phyloP scores from a whole-genome alignment of 1,140 invertebrate genomes.

The Scaptomyza hsui region DNA sequence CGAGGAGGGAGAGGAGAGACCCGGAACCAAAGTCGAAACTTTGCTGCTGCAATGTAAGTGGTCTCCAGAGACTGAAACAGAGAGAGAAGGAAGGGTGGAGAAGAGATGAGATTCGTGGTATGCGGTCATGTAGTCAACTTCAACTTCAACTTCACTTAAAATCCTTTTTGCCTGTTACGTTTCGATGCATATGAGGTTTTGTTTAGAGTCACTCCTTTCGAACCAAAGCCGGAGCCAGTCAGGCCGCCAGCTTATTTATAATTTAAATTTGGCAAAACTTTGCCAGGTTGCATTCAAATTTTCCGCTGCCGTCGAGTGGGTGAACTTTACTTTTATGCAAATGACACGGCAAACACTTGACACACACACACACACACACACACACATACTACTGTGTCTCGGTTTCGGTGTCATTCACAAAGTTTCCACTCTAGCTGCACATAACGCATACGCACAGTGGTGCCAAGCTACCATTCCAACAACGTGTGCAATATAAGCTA shows the following conservation, averaged over 20 bases:
- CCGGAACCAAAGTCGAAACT: conserved; percentile 56
- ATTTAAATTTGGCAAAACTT: conserved; percentile 81
- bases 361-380: conserved; percentile 1
- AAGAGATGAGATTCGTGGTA: conserved; percentile 27
- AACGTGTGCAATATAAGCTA: conserved; percentile 42
- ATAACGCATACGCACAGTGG: conserved; percentile 52
- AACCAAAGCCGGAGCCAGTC: conserved; percentile 11
- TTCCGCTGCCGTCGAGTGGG: conserved; percentile 71
- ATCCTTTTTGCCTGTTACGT: conserved; percentile 79
- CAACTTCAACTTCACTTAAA: conserved; percentile 83
- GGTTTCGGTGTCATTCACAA: conserved; percentile 75
- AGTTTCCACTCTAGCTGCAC: conserved; percentile 53
- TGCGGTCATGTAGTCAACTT: conserved; percentile 81
- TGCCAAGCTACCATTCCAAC: not conserved
- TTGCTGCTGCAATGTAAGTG: conserved; percentile 71
- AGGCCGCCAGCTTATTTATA: conserved; percentile 72
- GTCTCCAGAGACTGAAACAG: conserved; percentile 49
- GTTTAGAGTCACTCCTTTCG: conserved; percentile 52
- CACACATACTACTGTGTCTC: conserved; percentile 16
- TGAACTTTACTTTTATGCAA: conserved; percentile 82
- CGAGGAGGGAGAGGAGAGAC: not conserved
- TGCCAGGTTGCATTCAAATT: conserved; percentile 76
- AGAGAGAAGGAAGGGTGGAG: not conserved
- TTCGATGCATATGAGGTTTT: conserved; percentile 83
- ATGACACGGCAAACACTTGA: conserved; percentile 64